A percentile compares a stretch with the other conserved stretches of the same genome.
These are phyloP conservation scores for Hydractinia echinata DNA, from an alignment of 30 jellyfish, hydroid and myxozoan species.

Conservation along the genomic window DNA sequence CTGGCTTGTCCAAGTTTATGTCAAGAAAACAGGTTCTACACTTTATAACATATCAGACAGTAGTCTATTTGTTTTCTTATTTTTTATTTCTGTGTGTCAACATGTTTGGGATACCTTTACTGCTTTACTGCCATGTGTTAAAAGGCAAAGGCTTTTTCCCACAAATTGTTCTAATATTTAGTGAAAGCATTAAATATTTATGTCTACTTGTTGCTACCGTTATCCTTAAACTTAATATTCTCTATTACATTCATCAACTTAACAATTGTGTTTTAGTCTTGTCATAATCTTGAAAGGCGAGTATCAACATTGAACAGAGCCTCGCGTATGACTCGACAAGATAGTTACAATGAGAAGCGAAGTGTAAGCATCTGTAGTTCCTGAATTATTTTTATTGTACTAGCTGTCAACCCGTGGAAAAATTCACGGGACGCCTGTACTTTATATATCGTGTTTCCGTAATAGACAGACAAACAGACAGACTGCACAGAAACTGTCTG, in stretches of 20 bases:
- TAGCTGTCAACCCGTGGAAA: no score
- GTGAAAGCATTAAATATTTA: no score
- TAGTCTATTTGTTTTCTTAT: neutral
- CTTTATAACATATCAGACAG: neutral
- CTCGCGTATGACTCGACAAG: conserved; percentile 74
- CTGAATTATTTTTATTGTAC: no score
- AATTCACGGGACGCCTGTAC: no score
- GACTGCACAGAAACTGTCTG: no score
- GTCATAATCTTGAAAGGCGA: conserved; percentile 23
- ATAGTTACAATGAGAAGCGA: conserved; percentile 50
- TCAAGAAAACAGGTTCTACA: conserved; percentile 62
- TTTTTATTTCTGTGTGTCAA: neutral
- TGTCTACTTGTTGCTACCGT: no score
- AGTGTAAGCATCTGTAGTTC: conserved; percentile 6
- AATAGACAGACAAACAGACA: no score
- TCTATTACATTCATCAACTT: neutral
- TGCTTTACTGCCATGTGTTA: no score
- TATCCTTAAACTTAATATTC: neutral
- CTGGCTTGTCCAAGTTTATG: conserved; percentile 81
- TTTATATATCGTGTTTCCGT: no score
- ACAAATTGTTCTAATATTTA: no score
- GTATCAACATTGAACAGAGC: conserved; percentile 35
- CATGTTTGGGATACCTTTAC: neutral
- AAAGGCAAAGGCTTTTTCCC: no score
- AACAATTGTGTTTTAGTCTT: neutral